Evolutionary conservation across 1,140 invertebrate genomes (phyloP).

Genomic region (Sipha flava): DNA sequence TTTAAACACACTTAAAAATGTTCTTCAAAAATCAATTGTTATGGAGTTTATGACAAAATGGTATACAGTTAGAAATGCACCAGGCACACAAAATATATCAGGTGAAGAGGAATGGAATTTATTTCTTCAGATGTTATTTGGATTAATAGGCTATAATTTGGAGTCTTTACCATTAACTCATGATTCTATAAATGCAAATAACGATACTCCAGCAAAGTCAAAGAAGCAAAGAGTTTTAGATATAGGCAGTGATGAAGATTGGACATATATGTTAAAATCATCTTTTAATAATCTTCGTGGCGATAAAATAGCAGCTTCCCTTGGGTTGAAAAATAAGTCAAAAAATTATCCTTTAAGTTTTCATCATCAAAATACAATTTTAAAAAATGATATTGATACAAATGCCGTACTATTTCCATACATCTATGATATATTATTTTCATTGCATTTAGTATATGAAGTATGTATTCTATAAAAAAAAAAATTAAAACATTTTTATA

Average conservation of each 20-base stretch:
- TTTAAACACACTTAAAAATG: conserved; percentile 59
- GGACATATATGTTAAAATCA: conserved; percentile 61
- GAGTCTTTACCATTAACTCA: conserved; percentile 51
- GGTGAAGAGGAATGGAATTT: conserved; percentile 72
- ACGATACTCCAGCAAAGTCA: conserved; percentile 45
- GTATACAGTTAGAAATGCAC: conserved; percentile 78
- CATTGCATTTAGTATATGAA: conserved; percentile 83
- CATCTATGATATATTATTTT: conserved; percentile 64
- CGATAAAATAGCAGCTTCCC: conserved; percentile 28
- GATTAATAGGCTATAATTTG: conserved; percentile 63
- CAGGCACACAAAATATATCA: conserved; percentile 69
- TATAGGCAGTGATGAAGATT: conserved; percentile 54
- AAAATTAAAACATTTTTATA: background rate
- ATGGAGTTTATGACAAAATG: conserved; percentile 72
- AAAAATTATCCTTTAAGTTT: conserved; percentile 33
- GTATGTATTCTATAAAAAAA: conserved; percentile 38
- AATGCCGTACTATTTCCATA: conserved; percentile 64
- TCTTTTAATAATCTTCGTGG: conserved; percentile 46
- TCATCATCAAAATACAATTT: conserved; percentile 37
- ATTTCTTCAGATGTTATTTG: conserved; percentile 51
- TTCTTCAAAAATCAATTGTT: conserved; percentile 64
- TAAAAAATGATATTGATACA: conserved; percentile 51
- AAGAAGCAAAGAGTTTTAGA: conserved; percentile 57
- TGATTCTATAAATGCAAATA: conserved; percentile 46
- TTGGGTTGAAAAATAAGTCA: conserved; percentile 26